phyloP scores from a whole-genome alignment of 2,797 vertebrate genomes.

The Thamnophis elegans region DNA sequence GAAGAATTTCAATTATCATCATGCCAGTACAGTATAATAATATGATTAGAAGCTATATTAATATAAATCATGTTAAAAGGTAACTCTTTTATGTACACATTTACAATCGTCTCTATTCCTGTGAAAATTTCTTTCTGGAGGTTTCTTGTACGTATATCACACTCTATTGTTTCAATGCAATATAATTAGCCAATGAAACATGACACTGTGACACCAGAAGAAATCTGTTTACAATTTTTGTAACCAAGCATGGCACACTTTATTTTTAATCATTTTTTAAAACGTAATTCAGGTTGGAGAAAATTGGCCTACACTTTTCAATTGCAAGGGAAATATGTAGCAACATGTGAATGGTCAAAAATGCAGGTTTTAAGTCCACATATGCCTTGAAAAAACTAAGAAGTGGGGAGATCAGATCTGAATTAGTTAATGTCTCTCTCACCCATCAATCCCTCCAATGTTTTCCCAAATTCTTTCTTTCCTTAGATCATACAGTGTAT shows the following conservation, averaged over 20 bases:
- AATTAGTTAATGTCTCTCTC: not conserved
- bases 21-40: not conserved
- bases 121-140: slow-evolving; percentile 42
- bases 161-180: not conserved
- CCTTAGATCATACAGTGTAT: not conserved
- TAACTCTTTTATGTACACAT: slow-evolving; percentile 2
- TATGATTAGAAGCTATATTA: not conserved
- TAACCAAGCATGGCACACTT: not conserved
- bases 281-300: not conserved
- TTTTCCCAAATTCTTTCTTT: not conserved
- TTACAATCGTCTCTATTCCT: slow-evolving; percentile 46
- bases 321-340: not conserved
- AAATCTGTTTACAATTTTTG: not conserved
- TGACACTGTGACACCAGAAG: not conserved
- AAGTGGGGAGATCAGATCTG: too few species aligned
- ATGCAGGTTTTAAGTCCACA: not conserved
- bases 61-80: slow-evolving; percentile 23
- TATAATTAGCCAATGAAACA: slow-evolving; percentile 8
- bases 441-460: not conserved
- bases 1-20: not conserved
- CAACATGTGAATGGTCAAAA: not conserved
- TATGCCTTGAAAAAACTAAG: not conserved
- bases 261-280: not conserved
- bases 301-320: not conserved
- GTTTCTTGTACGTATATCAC: slow-evolving; percentile 41